Evolutionary conservation across 2,888 invertebrate genomes (phyloP).

Genomic region (Eumacrocentrus americanus): DNA sequence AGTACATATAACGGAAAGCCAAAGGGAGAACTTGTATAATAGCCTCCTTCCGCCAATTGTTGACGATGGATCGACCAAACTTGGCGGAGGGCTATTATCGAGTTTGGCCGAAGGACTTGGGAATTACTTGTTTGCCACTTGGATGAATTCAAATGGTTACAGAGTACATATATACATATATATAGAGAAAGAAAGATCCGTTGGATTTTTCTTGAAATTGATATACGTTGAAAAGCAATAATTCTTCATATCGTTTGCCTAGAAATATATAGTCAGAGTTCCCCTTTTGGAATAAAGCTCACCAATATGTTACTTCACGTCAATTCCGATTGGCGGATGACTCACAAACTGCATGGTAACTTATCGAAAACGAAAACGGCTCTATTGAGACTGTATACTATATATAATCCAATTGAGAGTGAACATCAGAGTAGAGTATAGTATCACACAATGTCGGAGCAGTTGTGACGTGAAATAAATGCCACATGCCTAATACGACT

Average conservation of each 20-base stretch:
- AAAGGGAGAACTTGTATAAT: slow-evolving; percentile 12
- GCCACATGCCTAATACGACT: slow-evolving; percentile 4
- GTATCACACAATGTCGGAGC: not conserved
- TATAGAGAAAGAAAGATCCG: not conserved
- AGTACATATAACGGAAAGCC: not conserved
- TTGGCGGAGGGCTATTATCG: slow-evolving; percentile 10
- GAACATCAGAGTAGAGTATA: not conserved
- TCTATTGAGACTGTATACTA: too few species aligned
- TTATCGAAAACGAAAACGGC: slow-evolving; percentile 7
- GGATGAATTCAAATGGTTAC: slow-evolving; percentile 10
- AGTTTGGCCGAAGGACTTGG: slow-evolving; percentile 5
- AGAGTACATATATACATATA: not conserved
- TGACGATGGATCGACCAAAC: slow-evolving; percentile 13
- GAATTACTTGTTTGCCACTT: slow-evolving; percentile 12
- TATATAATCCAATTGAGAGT: slow-evolving; percentile 10
- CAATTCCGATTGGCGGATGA: slow-evolving; percentile 5
- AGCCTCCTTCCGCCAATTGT: slow-evolving; percentile 8
- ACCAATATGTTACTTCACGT: slow-evolving; percentile 2
- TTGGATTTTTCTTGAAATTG: not conserved
- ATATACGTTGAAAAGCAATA: slow-evolving; percentile 2
- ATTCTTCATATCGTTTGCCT: too few species aligned
- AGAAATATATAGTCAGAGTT: too few species aligned
- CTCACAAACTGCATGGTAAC: not conserved
- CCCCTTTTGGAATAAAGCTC: too few species aligned
- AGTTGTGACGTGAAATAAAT: not conserved